phyloP scores from a whole-genome alignment of 2,888 invertebrate genomes.

The Melanophora roralis region DNA sequence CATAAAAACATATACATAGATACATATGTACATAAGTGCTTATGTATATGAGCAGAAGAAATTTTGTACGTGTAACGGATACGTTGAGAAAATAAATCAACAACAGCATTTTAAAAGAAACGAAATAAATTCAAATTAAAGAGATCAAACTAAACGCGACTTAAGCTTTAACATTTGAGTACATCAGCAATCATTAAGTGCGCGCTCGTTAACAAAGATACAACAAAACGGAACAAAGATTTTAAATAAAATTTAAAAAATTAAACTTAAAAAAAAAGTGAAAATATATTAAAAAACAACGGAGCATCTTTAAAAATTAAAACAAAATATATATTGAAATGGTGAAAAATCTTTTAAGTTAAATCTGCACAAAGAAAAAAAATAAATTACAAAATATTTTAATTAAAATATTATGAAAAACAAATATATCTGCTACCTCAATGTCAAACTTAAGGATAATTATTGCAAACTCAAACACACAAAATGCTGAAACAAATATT shows the following conservation, averaged over 20 bases:
- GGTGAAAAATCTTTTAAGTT: constrained; percentile 64
- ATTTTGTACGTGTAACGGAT: constrained; percentile 66
- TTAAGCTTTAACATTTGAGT: constrained; percentile 55
- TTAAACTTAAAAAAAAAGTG: constrained; percentile 46
- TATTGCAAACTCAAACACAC: constrained; percentile 9
- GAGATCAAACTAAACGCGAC: constrained; percentile 57
- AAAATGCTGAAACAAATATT: constrained; percentile 44
- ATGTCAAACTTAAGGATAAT: constrained; percentile 41
- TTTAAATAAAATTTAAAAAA: constrained; percentile 41
- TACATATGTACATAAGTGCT: no score
- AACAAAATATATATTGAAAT: constrained; percentile 33
- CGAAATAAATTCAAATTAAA: not conserved
- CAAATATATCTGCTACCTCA: constrained; percentile 42
- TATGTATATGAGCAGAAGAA: constrained; percentile 16
- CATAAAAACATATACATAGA: no score
- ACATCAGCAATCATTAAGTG: constrained; percentile 69
- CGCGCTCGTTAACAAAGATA: constrained; percentile 73
- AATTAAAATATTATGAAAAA: constrained; percentile 15
- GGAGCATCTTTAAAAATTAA: constrained; percentile 42
- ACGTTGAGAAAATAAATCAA: constrained; percentile 58
- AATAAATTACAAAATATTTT: constrained; percentile 30
- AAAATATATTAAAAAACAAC: constrained; percentile 14
- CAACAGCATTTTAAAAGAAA: constrained; percentile 10
- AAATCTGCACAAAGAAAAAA: constrained; percentile 42
- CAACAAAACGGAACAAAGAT: constrained; percentile 65